These are phyloP conservation scores for Gopherus evgoodei DNA, from an alignment of 2,113 vertebrate species.

Conservation along the genomic window DNA sequence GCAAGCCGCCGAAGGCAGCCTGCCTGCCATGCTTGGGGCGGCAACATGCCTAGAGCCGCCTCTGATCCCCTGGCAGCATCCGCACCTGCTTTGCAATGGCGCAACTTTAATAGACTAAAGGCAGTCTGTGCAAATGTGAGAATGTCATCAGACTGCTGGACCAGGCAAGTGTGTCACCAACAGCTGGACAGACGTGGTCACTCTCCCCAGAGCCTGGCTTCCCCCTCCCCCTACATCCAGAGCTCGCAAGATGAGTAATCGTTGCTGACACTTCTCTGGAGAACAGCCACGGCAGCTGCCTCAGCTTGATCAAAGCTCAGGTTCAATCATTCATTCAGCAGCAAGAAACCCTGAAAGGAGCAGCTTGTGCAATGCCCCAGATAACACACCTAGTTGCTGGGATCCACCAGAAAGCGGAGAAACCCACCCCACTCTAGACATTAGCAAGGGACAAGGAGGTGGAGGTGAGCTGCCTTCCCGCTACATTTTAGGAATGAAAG, in stretches of 20 bases:
- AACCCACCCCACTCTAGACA: not conserved
- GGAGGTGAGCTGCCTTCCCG: not conserved
- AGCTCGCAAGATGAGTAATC: not conserved
- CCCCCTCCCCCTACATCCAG: not conserved
- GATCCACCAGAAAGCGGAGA: not conserved
- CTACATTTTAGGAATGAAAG: not conserved
- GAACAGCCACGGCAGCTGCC: not conserved
- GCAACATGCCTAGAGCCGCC: no score
- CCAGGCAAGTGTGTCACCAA: fast-evolving
- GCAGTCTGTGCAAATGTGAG: not conserved
- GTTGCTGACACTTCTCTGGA: not conserved
- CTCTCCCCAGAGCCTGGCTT: not conserved
- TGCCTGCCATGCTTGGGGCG: no score
- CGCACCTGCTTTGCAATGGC: not conserved
- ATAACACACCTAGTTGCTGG: not conserved
- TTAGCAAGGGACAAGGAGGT: not conserved
- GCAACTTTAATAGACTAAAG: not conserved
- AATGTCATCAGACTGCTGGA: fast-evolving
- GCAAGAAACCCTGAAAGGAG: not conserved
- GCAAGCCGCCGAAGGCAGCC: no score
- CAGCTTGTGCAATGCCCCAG: not conserved
- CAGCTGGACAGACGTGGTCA: fast-evolving
- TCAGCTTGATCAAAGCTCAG: not conserved
- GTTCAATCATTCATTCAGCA: fast-evolving
- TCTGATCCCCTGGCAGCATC: not conserved